Conservation (phyloP, 2,113 vertebrate species). For the Hippoglossus stenolepis region DNA sequence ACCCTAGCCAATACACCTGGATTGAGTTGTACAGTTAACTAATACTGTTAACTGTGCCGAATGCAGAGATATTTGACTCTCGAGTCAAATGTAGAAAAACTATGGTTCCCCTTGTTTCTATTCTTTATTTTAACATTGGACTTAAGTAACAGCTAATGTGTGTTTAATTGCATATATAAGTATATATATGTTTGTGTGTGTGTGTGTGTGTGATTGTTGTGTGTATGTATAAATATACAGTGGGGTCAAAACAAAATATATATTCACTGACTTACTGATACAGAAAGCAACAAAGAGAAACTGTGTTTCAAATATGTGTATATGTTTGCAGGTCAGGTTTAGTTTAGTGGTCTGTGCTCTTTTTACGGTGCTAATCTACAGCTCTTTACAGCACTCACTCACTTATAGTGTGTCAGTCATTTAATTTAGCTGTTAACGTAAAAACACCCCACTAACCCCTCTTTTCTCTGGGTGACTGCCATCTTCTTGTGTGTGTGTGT, state of each 20-base stretch:
- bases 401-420: conserved; percentile 1
- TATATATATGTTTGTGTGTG: neutral
- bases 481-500: conserved; percentile 39
- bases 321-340: neutral
- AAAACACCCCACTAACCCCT: conserved; percentile 3
- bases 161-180: neutral
- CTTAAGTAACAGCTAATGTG: neutral
- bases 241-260: neutral
- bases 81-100: too few species aligned
- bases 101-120: too few species aligned
- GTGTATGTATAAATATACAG: neutral
- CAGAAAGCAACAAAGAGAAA: neutral
- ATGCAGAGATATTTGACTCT: too few species aligned
- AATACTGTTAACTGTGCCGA: too few species aligned
- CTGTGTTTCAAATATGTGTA: neutral
- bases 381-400: neutral
- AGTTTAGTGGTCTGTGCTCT: neutral
- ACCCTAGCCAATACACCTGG: too few species aligned
- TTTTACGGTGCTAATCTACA: neutral
- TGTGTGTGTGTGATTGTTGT: neutral
- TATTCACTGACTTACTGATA: too few species aligned
- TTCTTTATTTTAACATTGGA: too few species aligned
- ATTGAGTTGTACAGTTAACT: too few species aligned
- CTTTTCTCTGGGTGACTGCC: conserved; percentile 48
- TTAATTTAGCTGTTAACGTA: neutral